Percentiles rank a stretch among this genome's conserved stretches.
Evolutionary conservation across 2,888 invertebrate genomes (phyloP).

Genomic region (Sthenelais limicola): DNA sequence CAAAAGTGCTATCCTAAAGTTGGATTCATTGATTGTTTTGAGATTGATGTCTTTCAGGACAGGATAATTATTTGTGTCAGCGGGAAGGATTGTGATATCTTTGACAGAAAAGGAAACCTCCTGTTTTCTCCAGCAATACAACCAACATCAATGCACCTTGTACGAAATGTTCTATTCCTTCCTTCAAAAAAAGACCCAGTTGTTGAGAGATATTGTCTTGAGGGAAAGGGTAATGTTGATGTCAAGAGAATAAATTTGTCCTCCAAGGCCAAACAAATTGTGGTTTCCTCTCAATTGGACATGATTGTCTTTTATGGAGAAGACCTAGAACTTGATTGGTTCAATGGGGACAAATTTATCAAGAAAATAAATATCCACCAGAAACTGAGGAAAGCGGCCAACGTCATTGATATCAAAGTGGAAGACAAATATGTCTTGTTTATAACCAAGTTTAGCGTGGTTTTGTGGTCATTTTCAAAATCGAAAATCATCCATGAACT

Average conservation of each 20-base stretch:
- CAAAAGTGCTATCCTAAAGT: constrained; percentile 55
- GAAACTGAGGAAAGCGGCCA: no score
- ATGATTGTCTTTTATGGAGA: constrained; percentile 1
- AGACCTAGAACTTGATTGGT: no score
- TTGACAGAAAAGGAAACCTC: constrained; percentile 33
- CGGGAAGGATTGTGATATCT: constrained; percentile 40
- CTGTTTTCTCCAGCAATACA: constrained; percentile 4
- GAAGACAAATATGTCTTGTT: background rate
- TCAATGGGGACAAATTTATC: no score
- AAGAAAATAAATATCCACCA: no score
- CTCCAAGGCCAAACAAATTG: background rate
- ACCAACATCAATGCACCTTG: constrained; percentile 28
- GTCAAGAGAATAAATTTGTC: background rate
- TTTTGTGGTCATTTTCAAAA: constrained; percentile 23
- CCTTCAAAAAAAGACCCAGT: background rate
- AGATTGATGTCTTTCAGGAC: constrained; percentile 43
- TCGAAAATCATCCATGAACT: background rate
- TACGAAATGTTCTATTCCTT: background rate
- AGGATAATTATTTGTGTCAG: constrained; percentile 44
- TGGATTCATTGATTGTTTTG: constrained; percentile 55
- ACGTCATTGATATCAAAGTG: no score
- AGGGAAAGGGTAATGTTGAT: constrained; percentile 4
- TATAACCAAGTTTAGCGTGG: background rate
- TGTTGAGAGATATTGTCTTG: background rate
- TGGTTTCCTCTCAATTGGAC: background rate